Evolutionary conservation across 2,113 vertebrate species (phyloP), one percentile per base, ranked within the genome.

Genomic region (Psilopsiagon aymara): DNA sequence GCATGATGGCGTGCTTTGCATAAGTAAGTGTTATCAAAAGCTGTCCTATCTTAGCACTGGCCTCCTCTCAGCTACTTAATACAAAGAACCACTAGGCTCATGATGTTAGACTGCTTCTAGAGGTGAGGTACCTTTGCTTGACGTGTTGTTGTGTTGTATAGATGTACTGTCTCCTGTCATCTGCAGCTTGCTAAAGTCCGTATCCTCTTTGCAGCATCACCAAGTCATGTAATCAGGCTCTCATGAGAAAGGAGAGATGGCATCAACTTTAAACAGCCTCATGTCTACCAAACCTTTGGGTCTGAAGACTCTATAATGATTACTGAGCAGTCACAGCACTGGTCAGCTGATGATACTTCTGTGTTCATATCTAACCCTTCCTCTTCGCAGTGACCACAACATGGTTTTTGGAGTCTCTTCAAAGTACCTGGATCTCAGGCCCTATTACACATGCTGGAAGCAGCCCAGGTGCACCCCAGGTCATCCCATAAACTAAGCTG

Each of bases 1-100:
- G 49, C 25, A 41, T 20, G 31, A 31, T 20, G 28, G 9, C 0
- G 0, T 47, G 11, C 17, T 79, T 2, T 2, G 44, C 59, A 21
- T 17, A 55, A 37, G 29, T 17, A n/a, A 64, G 29, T 14, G 13
- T 70, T 91, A 70, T 33, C 55, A 75, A 43, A 83, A 21, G 10
- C 23, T 67, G 11, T 39, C 19, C 55, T 52, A 1, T 7, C 0
- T 1, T 37, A 75, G 24, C 1, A 6, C 17, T 76, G 78, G 13
- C 17, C 52, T 62, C 20, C 27, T 88, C 23, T 52, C 11, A 4
- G 15, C 20, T 39, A 19, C 21, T 73, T 66, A 51, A 49, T 25
- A 49, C 37, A 63, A 27, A 15, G 57, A 47, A 94, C 8, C 47
- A 33, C 18, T 12, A 19, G 39, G 10, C 25, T 85, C 37, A 27